A percentile compares a stretch with the other conserved stretches of the same genome.
phyloP scores from a whole-genome alignment of 2,888 invertebrate species.

The Netelia virgata region DNA sequence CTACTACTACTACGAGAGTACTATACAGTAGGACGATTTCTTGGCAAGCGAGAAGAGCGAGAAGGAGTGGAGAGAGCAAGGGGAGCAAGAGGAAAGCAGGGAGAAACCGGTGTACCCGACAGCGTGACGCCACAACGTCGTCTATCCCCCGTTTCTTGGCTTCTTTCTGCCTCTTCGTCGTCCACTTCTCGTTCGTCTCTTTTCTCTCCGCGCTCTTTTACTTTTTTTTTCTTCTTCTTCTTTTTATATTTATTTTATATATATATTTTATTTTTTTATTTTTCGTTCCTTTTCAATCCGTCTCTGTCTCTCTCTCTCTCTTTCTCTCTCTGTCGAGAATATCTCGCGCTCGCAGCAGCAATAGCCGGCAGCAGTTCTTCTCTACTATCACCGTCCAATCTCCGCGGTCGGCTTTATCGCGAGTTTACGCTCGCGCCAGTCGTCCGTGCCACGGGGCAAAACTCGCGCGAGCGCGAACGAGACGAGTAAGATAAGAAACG shows the following conservation, averaged over 20 bases:
- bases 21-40: conserved; percentile 48
- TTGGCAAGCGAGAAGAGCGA: conserved; percentile 51
- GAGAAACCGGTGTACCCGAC: conserved; percentile 84
- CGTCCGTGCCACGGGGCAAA: conserved; percentile 7
- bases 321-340: conserved; percentile 44
- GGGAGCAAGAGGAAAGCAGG: conserved; percentile 79
- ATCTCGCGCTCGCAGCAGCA: conserved; percentile 57
- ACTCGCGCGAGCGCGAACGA: conserved; percentile 26
- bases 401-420: conserved; percentile 74
- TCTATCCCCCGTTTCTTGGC: conserved; percentile 65
- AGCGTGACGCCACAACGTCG: conserved; percentile 83
- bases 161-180: conserved; percentile 71
- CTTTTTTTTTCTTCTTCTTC: conserved; percentile 23
- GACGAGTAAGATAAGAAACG: conserved; percentile 22
- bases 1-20: conserved; percentile 17
- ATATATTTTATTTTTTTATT: conserved; percentile 20
- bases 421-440: conserved; percentile 17
- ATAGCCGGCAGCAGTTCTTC: conserved; percentile 65
- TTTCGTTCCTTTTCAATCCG: conserved; percentile 19
- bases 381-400: conserved; percentile 77
- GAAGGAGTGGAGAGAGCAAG: conserved; percentile 63
- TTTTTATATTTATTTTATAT: conserved; percentile 14
- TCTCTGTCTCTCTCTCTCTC: conserved; percentile 25
- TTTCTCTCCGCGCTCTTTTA: conserved; percentile 44
- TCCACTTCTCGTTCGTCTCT: conserved; percentile 66